phyloP scores from a whole-genome alignment of 2,797 vertebrate species.

The Pangasius sanitwongsei region DNA sequence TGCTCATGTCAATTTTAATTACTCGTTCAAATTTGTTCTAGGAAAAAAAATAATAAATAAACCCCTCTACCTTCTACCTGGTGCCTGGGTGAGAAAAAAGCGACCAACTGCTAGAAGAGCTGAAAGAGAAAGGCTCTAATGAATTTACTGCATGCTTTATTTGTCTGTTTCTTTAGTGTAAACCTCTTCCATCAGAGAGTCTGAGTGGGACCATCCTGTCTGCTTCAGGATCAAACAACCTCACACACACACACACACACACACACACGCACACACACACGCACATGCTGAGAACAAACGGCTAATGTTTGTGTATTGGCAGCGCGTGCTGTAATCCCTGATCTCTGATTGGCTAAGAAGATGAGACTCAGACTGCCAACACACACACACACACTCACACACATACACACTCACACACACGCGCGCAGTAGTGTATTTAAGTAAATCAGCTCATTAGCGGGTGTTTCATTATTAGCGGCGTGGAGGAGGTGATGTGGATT shows the following conservation, averaged over 20 bases:
- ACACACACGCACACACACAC: not conserved
- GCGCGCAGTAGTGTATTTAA: not conserved
- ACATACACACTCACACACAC: no score
- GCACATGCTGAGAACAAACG: conserved; percentile 6
- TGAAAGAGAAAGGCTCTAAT: not conserved
- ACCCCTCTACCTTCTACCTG: not conserved
- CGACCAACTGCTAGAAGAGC: not conserved
- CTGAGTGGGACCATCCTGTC: conserved; percentile 20
- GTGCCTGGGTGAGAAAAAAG: not conserved
- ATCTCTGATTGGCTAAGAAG: conserved; percentile 43
- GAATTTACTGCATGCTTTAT: conserved; percentile 4
- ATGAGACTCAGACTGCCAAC: not conserved
- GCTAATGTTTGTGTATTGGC: conserved; percentile 26
- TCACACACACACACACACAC: not conserved
- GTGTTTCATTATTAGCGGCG: conserved; percentile 38
- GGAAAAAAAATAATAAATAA: not conserved
- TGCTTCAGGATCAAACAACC: conserved; percentile 10
- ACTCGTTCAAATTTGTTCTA: conserved; percentile 1
- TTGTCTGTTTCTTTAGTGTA: not conserved
- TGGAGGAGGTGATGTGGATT: conserved; percentile 3
- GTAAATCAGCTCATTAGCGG: conserved; percentile 20
- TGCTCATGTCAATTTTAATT: not conserved
- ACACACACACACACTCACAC: not conserved
- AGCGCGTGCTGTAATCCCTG: conserved; percentile 17
- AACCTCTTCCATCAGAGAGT: not conserved